Evolutionary conservation across 2,797 vertebrate species (phyloP).

Genomic region (Micromesistius poutassou): DNA sequence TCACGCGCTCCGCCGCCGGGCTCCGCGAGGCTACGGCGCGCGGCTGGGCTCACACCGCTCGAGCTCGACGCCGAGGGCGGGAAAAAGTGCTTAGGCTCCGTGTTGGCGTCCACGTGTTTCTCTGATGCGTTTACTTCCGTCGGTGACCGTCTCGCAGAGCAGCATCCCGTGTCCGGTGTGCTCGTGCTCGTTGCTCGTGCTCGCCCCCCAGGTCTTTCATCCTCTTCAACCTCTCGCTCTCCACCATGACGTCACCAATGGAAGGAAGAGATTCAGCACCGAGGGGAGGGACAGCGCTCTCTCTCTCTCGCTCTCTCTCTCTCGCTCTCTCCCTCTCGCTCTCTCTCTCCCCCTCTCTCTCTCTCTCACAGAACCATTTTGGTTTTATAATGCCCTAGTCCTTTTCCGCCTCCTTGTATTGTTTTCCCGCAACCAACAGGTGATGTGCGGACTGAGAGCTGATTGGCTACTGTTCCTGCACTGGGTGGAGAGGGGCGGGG

Average conservation of each 20-base stretch:
- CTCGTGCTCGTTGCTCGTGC: no score
- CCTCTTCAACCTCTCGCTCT: neutral
- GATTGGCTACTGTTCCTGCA: slow-evolving; percentile 67
- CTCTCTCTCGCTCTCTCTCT: neutral
- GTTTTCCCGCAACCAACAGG: slow-evolving; percentile 13
- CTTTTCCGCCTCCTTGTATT: slow-evolving; percentile 50
- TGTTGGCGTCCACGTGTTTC: slow-evolving; percentile 16
- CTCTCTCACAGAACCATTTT: slow-evolving; percentile 29
- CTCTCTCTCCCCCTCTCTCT: neutral
- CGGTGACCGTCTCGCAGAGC: slow-evolving; percentile 26
- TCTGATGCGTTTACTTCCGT: slow-evolving; percentile 9
- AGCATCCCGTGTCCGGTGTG: slow-evolving; percentile 2
- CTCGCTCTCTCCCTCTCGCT: slow-evolving; percentile 3
- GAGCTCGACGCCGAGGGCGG: slow-evolving; percentile 49
- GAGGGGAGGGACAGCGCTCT: slow-evolving; percentile 57
- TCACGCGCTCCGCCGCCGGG: slow-evolving; percentile 23
- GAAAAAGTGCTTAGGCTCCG: slow-evolving; percentile 47
- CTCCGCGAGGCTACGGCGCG: slow-evolving; percentile 45
- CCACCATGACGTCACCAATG: slow-evolving; percentile 52
- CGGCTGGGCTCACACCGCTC: slow-evolving; percentile 51
- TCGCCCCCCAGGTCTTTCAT: neutral
- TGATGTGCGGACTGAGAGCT: slow-evolving; percentile 57
- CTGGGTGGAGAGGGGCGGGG: slow-evolving; percentile 53
- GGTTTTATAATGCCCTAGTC: slow-evolving; percentile 55
- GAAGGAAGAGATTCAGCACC: slow-evolving; percentile 65